These are phyloP conservation scores for Tetragnatha versicolor DNA, from an alignment of 1,140 invertebrate genomes.

Conservation along the genomic window DNA sequence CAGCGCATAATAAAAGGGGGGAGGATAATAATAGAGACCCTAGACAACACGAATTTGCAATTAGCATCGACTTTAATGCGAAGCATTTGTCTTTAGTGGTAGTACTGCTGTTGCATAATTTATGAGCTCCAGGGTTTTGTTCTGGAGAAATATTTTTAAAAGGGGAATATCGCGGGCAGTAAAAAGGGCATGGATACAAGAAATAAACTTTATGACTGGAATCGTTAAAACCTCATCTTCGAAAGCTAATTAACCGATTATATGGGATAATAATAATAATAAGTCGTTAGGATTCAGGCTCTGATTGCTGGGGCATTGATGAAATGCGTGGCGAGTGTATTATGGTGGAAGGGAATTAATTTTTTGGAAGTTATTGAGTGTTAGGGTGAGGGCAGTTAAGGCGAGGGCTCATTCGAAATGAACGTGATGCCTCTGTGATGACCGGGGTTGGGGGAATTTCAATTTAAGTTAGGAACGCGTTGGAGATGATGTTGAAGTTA, in stretches of 20 bases:
- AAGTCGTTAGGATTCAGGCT: conserved; percentile 14
- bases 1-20: conserved; percentile 48
- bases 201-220: conserved; percentile 40
- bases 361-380: no score
- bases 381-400: no score
- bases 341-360: conserved; percentile 21
- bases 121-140: conserved; percentile 37
- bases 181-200: no score
- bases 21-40: conserved; percentile 50
- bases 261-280: conserved; percentile 50
- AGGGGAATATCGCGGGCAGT: conserved; percentile 41
- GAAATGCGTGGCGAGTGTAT: conserved; percentile 34
- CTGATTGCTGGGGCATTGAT: conserved; percentile 35
- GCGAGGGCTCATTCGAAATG: no score
- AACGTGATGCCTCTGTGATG: no score
- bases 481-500: no score
- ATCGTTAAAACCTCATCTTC: conserved; percentile 47
- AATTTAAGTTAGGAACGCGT: no score
- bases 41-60: conserved; percentile 54
- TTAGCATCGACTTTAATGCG: conserved; percentile 55
- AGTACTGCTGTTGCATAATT: conserved; percentile 53
- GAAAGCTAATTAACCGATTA: conserved; percentile 48
- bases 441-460: no score
- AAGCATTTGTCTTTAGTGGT: conserved; percentile 54
- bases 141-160: conserved; percentile 31